A percentile compares a stretch with the other conserved stretches of the same genome.
Evolutionary conservation across 1,140 invertebrate species (phyloP).

Genomic region (Coenobita brevimanus): DNA sequence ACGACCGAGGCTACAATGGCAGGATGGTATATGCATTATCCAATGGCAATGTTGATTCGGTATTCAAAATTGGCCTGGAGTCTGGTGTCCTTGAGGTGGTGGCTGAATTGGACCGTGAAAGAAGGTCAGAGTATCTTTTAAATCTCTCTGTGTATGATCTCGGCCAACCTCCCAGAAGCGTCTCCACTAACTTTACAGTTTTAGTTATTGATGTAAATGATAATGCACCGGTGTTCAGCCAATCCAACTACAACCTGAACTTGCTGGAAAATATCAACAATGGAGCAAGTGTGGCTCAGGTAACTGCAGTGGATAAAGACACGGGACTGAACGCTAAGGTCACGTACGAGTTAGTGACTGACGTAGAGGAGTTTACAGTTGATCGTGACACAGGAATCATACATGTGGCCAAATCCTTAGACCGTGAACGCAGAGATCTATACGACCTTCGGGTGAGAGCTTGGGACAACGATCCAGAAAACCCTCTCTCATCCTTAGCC

Average conservation of each 20-base stretch:
- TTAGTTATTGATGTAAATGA: conserved; percentile 75
- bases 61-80: conserved; percentile 90
- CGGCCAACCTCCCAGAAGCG: conserved; percentile 85
- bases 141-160: conserved; percentile 93
- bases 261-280: conserved; percentile 74
- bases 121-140: conserved; percentile 85
- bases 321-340: conserved; percentile 82
- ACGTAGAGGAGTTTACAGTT: conserved; percentile 88
- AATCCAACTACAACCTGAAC: conserved; percentile 73
- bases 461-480: conserved; percentile 81
- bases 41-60: conserved; percentile 88
- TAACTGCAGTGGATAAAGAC: conserved; percentile 76
- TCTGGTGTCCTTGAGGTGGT: conserved; percentile 88
- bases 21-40: conserved; percentile 90
- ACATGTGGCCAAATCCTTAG: conserved; percentile 83
- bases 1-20: conserved; percentile 94
- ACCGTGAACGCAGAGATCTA: conserved; percentile 87
- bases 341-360: conserved; percentile 85
- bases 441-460: conserved; percentile 91
- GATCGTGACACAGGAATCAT: conserved; percentile 86
- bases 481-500: conserved; percentile 76
- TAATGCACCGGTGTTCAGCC: conserved; percentile 75
- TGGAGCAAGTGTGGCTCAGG: conserved; percentile 73
- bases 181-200: conserved; percentile 84
- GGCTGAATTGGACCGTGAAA: conserved; percentile 90